Percentiles rank a stretch among this genome's conserved stretches.
Evolutionary conservation across 2,113 vertebrate species (phyloP).

Genomic region (Rhizomys pruinosus): DNA sequence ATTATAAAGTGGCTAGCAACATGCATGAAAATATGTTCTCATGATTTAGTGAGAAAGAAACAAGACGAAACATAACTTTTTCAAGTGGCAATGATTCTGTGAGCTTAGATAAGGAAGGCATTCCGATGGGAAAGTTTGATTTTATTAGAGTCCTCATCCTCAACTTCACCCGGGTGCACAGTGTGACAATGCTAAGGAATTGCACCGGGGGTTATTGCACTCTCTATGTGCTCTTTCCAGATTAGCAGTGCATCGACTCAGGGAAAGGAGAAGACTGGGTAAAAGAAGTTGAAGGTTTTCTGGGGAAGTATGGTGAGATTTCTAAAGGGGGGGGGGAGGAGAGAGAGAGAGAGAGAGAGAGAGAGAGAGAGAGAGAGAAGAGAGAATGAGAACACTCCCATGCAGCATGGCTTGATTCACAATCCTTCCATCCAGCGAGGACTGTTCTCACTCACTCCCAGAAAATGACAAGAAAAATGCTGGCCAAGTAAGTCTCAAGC

Average conservation of each 20-base stretch:
- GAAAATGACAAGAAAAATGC: conserved; percentile 31
- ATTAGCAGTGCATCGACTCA: not conserved
- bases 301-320: not conserved
- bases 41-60: not conserved
- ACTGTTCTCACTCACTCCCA: conserved; percentile 31
- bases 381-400: not conserved
- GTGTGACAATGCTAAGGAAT: too few relatives aligned
- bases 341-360: not conserved
- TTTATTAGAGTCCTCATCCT: not conserved
- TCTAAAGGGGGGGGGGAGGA: not conserved
- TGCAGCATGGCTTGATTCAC: not conserved
- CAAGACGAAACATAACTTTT: not conserved
- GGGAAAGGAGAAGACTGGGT: not conserved
- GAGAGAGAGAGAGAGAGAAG: not conserved
- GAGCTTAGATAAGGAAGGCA: not conserved
- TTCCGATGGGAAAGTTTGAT: not conserved
- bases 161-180: not conserved
- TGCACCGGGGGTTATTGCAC: too few relatives aligned
- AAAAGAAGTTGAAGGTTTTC: not conserved
- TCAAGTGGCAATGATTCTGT: not conserved
- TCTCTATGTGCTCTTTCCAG: too few relatives aligned
- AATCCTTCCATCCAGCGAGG: not conserved
- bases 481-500: conserved; percentile 35
- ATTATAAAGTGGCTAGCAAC: conserved; percentile 9
- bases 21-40: not conserved